Percentiles rank a stretch among this genome's conserved stretches.
Conservation (phyloP, 2,888 invertebrate genomes). For the Notodonta dromedarius region DNA sequence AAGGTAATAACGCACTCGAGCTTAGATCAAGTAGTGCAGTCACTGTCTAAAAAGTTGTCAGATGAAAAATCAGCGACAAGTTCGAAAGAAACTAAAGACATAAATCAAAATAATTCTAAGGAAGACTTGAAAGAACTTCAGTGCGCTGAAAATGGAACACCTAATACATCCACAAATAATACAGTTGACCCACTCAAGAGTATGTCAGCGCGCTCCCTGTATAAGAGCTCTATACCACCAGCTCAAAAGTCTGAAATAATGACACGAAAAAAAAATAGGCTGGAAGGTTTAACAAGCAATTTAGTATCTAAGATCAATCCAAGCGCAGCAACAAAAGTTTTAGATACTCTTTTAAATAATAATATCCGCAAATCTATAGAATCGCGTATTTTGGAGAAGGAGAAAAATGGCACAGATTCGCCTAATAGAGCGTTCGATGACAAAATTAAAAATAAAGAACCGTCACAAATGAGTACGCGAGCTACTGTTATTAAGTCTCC, state of each 20-base stretch:
- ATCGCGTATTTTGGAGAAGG: constrained; percentile 77
- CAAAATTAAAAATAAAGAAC: constrained; percentile 65
- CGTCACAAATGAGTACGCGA: constrained; percentile 72
- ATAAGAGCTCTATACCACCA: constrained; percentile 77
- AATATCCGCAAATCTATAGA: constrained; percentile 80
- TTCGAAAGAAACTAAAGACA: constrained; percentile 61
- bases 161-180: constrained; percentile 42
- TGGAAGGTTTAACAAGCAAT: constrained; percentile 85
- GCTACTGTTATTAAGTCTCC: constrained; percentile 85
- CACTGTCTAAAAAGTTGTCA: constrained; percentile 76
- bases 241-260: constrained; percentile 83
- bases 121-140: constrained; percentile 59
- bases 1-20: constrained; percentile 68
- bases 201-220: constrained; percentile 78
- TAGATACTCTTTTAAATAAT: constrained; percentile 78
- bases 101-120: constrained; percentile 61
- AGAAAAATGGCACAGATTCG: constrained; percentile 58
- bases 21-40: constrained; percentile 78
- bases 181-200: constrained; percentile 74
- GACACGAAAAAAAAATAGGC: constrained; percentile 86
- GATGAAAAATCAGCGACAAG: constrained; percentile 63
- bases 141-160: constrained; percentile 38
- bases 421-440: constrained; percentile 59
- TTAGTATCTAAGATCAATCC: constrained; percentile 85
- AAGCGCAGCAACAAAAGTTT: constrained; percentile 79